A percentile compares a stretch with the other conserved stretches of the same genome.
Conservation (phyloP, 2,113 vertebrate genomes). For the Cariama cristata region DNA sequence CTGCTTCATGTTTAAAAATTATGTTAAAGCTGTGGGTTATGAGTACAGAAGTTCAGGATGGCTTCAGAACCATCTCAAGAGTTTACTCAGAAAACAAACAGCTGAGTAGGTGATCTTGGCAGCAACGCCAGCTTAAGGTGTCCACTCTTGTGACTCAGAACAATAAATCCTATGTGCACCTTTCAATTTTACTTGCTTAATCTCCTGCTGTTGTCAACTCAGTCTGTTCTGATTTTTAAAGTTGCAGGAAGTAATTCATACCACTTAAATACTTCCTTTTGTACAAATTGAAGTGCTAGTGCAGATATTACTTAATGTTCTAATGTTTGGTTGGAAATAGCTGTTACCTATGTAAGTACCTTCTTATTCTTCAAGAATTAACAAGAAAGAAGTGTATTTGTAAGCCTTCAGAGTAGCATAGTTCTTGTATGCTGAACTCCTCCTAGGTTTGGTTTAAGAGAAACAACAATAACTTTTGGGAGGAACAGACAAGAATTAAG, state of each 20-base stretch:
- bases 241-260: background rate
- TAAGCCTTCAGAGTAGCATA: background rate
- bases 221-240: background rate
- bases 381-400: background rate
- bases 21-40: background rate
- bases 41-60: background rate
- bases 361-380: background rate
- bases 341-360: background rate
- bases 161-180: background rate
- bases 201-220: background rate
- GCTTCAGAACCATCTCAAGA: background rate
- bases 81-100: background rate
- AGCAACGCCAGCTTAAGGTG: background rate
- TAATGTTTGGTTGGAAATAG: background rate
- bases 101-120: background rate
- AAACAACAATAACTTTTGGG: background rate
- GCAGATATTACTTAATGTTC: background rate
- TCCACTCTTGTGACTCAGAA: background rate
- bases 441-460: slow-evolving; percentile 18
- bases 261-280: background rate
- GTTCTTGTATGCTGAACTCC: background rate
- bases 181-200: background rate
- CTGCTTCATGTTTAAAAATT: background rate
- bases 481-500: background rate
- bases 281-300: background rate